A percentile compares a stretch with the other conserved stretches of the same genome.
Conservation (phyloP, 2,797 vertebrate genomes). For the Microctenopoma lineatum region DNA sequence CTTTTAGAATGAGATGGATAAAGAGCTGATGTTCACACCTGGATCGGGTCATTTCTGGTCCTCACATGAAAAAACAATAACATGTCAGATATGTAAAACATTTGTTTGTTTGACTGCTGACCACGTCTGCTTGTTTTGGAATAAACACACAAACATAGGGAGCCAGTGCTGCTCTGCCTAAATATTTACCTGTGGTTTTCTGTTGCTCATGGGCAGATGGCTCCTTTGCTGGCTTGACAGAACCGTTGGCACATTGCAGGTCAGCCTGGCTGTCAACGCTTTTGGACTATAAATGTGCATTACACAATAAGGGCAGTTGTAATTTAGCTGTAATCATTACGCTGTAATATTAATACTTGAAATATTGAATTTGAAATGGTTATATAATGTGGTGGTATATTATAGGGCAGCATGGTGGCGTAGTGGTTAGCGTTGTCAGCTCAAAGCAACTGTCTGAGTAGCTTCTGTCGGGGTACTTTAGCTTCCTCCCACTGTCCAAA, state of each 20-base stretch:
- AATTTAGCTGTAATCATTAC: neutral
- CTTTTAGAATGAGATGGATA: neutral
- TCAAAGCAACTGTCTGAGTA: too few relatives aligned
- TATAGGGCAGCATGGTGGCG: too few relatives aligned
- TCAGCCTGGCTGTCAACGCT: conserved; percentile 47
- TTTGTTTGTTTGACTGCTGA: conserved; percentile 51
- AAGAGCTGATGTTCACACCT: conserved; percentile 4
- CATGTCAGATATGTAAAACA: conserved; percentile 32
- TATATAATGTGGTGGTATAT: neutral
- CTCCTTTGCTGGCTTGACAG: conserved; percentile 58
- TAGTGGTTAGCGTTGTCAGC: too few relatives aligned
- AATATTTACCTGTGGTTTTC: conserved; percentile 60
- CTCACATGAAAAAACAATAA: neutral
- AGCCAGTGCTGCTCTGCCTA: conserved; percentile 41
- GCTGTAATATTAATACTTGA: too few relatives aligned
- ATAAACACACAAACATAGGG: conserved; percentile 26
- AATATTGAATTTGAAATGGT: too few relatives aligned
- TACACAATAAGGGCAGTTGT: neutral
- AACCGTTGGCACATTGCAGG: conserved; percentile 50
- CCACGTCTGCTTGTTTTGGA: conserved; percentile 66
- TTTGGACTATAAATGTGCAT: neutral
- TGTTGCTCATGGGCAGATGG: conserved; percentile 57
- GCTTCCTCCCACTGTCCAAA: too few relatives aligned
- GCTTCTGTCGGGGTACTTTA: too few relatives aligned
- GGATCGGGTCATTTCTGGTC: conserved; percentile 11